Conservation (phyloP, 2,797 vertebrate species). For the Sphenopsis melanotis region DNA sequence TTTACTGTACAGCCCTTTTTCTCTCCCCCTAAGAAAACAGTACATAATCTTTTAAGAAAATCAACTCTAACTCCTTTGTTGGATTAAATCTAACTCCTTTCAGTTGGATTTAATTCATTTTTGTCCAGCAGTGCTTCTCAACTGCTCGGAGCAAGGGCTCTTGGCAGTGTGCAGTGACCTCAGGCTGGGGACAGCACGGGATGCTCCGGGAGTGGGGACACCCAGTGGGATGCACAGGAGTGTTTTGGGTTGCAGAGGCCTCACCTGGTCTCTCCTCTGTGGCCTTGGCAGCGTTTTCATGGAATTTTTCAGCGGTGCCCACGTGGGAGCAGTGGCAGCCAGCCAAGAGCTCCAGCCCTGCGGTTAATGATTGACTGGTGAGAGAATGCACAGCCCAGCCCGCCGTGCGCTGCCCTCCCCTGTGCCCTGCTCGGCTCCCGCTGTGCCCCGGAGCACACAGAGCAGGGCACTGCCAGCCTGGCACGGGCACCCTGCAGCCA, state of each 20-base stretch:
- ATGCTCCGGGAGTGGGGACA: not conserved
- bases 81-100: not conserved
- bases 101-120: not conserved
- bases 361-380: constrained; percentile 50
- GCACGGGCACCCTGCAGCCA: not conserved
- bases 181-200: not conserved
- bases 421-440: fast-evolving
- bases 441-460: fast-evolving
- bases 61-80: not conserved
- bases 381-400: not conserved
- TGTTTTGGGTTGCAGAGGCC: fast-evolving
- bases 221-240: not conserved
- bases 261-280: not conserved
- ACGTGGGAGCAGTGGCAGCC: fast-evolving
- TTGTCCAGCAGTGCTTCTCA: not conserved
- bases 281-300: not conserved
- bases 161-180: fast-evolving
- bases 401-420: not conserved
- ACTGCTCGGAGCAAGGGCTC: not conserved
- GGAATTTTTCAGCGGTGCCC: not conserved
- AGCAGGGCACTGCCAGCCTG: not conserved
- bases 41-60: not conserved
- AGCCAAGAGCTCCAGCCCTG: not conserved
- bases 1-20: not conserved
- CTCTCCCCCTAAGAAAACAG: not conserved